These are phyloP conservation scores for Bugula neritina DNA, from an alignment of 2,888 invertebrate species.

Conservation along the genomic window DNA sequence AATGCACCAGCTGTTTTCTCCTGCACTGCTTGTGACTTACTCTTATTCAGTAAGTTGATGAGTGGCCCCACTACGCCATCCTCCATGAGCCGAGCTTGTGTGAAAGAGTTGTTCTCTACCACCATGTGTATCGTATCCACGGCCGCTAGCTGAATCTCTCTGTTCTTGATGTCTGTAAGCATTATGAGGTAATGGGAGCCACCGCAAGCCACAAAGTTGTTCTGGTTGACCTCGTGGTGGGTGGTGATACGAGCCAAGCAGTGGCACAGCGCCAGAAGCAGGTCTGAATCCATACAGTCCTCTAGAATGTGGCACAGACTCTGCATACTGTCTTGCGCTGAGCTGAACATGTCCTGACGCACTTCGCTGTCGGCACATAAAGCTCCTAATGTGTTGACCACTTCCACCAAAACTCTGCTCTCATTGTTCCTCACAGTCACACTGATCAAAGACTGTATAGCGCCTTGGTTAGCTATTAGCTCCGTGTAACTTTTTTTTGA, in stretches of 20 bases:
- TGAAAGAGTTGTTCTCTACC: constrained; percentile 42
- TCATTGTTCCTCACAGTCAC: constrained; percentile 37
- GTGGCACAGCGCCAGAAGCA: constrained; percentile 42
- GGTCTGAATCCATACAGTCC: constrained; percentile 36
- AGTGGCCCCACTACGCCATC: constrained; percentile 44
- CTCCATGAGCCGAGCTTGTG: constrained; percentile 41
- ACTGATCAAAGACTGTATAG: constrained; percentile 42
- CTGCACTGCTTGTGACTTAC: constrained; percentile 34
- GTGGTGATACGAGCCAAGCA: constrained; percentile 38
- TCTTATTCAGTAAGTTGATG: constrained; percentile 44
- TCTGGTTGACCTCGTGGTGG: constrained; percentile 41
- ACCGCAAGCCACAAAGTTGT: constrained; percentile 41
- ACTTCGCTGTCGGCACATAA: constrained; percentile 38
- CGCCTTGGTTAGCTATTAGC: constrained; percentile 39
- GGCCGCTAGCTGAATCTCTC: constrained; percentile 46
- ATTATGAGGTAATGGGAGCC: constrained; percentile 38
- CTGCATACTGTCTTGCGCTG: constrained; percentile 51
- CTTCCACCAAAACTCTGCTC: constrained; percentile 42
- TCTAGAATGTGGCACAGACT: constrained; percentile 40
- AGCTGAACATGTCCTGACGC: constrained; percentile 39
- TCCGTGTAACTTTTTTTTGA: constrained; percentile 39
- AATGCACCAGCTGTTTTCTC: constrained; percentile 49
- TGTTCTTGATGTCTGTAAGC: constrained; percentile 37
- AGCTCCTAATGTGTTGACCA: constrained; percentile 40
- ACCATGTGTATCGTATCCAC: constrained; percentile 46